Base-by-base conservation (phyloP, 2,888 invertebrate genomes). In the Amblyjoppa proteus region DNA sequence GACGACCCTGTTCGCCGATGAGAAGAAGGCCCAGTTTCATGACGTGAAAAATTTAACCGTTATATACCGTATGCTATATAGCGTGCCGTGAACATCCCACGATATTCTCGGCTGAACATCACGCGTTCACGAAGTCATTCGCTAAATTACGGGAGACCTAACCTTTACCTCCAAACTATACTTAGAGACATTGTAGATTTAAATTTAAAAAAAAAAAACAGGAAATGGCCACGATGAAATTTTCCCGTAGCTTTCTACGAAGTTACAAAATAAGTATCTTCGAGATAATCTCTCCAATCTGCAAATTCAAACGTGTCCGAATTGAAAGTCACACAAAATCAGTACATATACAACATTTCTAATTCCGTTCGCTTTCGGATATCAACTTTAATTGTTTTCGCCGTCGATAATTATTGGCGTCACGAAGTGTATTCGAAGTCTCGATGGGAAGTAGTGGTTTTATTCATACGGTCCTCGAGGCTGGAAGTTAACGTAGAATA, bases 11-110 rank as follows among this genome's bases (percentile, higher is more conserved):
- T 85, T 83, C 56, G 76, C 66, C 53, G 86, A 80, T 86, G 82
- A 78, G 80, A 77, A 83, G 82, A 85, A 85, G 85, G 86, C 82
- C 87, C 86, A 80, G 83, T 82, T 86, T 84, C 84, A 87, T 83
- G 82, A 86, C 84, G 80, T 81, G 83, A 86, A 87, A 86, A 87
- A 81, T 86, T 34, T 83, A 80, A 80, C 87, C 84, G 74, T 84
- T 87, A 81, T 51, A 79, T 53, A 61, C 49, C 69, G 53, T 79
- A 74, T 75, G 71, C 56, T 73, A 81, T 83, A 75, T 53, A 71
- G 77, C 53, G 77, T 53, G 82, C 61, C 49, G 56, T 56, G 64
- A 66, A 41, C 66, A 70, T 84, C 73, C 80, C 80, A 81, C 83
- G 83, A 83, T 78, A 73, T 73, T 83, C 56, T 38, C 71, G 49